phyloP scores from a whole-genome alignment of 2,797 vertebrate genomes.

The Anabas testudineus region DNA sequence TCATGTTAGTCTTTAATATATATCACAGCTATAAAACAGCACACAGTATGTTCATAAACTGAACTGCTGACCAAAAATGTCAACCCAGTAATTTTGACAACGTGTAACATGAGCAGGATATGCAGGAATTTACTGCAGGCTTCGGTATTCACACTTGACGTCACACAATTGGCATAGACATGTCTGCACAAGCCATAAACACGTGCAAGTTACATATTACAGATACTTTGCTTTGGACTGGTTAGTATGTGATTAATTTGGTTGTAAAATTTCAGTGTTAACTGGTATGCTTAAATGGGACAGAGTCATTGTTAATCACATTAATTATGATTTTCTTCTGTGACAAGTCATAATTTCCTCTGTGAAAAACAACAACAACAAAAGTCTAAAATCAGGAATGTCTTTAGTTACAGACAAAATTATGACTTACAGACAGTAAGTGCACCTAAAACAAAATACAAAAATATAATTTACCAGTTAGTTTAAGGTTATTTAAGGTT shows the following conservation, averaged over 20 bases:
- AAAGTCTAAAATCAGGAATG: not conserved
- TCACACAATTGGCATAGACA: conserved; percentile 34
- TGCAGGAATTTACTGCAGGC: conserved; percentile 34
- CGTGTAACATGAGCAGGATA: no score
- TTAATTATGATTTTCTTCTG: no score
- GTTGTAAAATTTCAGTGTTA: conserved; percentile 11
- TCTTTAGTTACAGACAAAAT: no score
- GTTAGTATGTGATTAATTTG: not conserved
- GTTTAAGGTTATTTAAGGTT: no score
- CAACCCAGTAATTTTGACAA: not conserved
- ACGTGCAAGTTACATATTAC: not conserved
- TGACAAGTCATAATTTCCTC: not conserved
- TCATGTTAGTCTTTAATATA: no score
- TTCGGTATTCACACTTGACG: conserved; percentile 39
- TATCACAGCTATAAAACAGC: no score
- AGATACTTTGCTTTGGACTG: conserved; percentile 18
- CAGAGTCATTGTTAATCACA: no score
- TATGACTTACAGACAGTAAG: no score
- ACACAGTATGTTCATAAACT: no score
- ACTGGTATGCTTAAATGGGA: no score
- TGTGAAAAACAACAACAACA: not conserved
- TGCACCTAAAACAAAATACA: no score
- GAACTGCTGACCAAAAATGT: not conserved
- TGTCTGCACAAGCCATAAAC: conserved; percentile 23
- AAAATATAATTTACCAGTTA: no score